Evolutionary conservation across 1,140 invertebrate species (phyloP).

Genomic region (Drosophila chauvacae): DNA sequence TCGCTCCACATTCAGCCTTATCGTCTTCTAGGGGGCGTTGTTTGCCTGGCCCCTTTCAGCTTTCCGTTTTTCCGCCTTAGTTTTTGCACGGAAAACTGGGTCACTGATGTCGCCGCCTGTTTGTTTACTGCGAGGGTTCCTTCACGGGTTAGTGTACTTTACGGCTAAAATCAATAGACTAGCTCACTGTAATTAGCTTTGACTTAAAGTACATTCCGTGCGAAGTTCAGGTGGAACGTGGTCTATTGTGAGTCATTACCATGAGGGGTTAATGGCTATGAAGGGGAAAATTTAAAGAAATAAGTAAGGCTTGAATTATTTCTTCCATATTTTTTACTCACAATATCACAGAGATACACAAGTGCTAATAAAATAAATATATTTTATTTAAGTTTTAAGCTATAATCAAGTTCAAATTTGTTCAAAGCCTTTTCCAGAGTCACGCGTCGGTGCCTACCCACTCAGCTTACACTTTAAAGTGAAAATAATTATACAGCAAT

Average conservation of each 20-base stretch:
- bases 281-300: neutral
- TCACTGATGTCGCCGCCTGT: conserved; percentile 55
- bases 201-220: conserved; percentile 59
- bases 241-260: conserved; percentile 34
- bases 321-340: too few species aligned
- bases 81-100: conserved; percentile 57
- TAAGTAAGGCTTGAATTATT: neutral
- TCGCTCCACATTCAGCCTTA: conserved; percentile 67
- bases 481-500: neutral
- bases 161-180: conserved; percentile 61
- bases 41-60: conserved; percentile 47
- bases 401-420: neutral
- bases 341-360: too few species aligned
- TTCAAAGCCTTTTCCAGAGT: neutral
- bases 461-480: neutral
- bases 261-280: neutral
- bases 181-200: conserved; percentile 62
- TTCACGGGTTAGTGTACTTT: conserved; percentile 68
- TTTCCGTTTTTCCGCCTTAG: conserved; percentile 28
- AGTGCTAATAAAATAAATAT: neutral
- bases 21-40: conserved; percentile 59
- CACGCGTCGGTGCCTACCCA: too few species aligned
- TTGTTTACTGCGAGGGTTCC: conserved; percentile 36
- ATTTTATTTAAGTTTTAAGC: neutral
- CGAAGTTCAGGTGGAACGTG: conserved; percentile 39